phyloP scores from a whole-genome alignment of 1,140 invertebrate genomes.

The Psilanteris sp. region DNA sequence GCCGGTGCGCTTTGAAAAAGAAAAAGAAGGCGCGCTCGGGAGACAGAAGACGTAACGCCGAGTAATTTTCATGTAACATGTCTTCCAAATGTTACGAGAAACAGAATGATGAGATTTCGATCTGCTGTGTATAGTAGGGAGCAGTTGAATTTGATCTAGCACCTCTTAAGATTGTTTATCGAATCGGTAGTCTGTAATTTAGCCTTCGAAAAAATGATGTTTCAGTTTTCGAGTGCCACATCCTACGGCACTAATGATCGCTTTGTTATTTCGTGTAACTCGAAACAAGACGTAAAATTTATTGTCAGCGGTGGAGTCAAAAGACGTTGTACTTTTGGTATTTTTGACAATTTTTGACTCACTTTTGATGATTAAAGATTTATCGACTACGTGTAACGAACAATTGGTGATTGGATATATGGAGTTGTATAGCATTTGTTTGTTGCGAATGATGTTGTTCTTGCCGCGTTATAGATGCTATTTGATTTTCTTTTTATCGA shows the following conservation, averaged over 20 bases:
- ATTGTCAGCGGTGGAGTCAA: too few species aligned
- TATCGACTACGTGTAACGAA: too few species aligned
- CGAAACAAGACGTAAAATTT: not conserved
- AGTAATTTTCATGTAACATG: slow-evolving; percentile 38
- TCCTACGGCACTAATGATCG: slow-evolving; percentile 14
- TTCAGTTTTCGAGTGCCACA: slow-evolving; percentile 37
- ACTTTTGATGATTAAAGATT: too few species aligned
- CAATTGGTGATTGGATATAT: too few species aligned
- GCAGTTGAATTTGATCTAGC: slow-evolving; percentile 23
- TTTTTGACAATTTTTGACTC: too few species aligned
- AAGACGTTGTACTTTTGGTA: too few species aligned
- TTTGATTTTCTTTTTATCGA: too few species aligned
- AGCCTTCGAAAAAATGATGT: slow-evolving; percentile 41
- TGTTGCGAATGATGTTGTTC: too few species aligned
- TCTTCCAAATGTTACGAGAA: slow-evolving; percentile 54
- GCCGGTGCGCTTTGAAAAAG: slow-evolving; percentile 45
- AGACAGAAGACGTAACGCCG: slow-evolving; percentile 18
- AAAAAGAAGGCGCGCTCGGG: slow-evolving; percentile 16
- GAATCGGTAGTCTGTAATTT: slow-evolving; percentile 36
- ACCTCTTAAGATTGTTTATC: slow-evolving; percentile 27
- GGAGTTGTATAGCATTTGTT: too few species aligned
- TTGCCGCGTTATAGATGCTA: too few species aligned
- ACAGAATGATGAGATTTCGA: slow-evolving; percentile 37
- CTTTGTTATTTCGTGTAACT: slow-evolving; percentile 2
- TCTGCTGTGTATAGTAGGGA: slow-evolving; percentile 1